phyloP scores from a whole-genome alignment of 2,113 vertebrate species.

The Oplegnathus fasciatus region DNA sequence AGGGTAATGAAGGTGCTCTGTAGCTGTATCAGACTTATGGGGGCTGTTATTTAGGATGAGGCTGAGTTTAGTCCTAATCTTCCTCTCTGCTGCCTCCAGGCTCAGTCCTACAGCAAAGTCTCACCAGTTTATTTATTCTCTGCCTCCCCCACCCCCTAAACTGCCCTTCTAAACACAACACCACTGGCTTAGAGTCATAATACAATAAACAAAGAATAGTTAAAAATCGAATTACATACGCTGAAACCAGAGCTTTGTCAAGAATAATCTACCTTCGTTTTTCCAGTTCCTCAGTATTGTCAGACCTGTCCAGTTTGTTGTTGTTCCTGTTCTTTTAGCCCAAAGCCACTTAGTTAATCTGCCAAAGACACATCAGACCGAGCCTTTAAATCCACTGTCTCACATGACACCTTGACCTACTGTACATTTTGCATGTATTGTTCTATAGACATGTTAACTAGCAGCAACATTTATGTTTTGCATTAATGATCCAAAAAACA shows the following conservation, averaged over 20 bases:
- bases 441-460: neutral
- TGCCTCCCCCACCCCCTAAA: neutral
- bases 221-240: neutral
- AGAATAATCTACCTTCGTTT: no score
- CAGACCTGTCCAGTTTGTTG: neutral
- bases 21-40: neutral
- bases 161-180: neutral
- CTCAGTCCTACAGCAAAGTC: slow-evolving; percentile 1
- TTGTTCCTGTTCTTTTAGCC: neutral
- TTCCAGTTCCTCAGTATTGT: neutral
- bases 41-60: neutral
- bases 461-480: neutral
- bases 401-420: neutral
- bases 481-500: neutral
- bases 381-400: neutral
- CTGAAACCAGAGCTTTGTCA: neutral
- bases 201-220: neutral
- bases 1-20: neutral
- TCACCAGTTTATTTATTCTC: slow-evolving; percentile 5
- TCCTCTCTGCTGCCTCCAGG: neutral
- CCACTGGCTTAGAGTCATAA: neutral
- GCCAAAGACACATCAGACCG: neutral
- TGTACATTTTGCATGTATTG: neutral
- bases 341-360: neutral
- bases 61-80: slow-evolving; percentile 2